phyloP scores from a whole-genome alignment of 2,797 vertebrate species.

The Malurus splendens region DNA sequence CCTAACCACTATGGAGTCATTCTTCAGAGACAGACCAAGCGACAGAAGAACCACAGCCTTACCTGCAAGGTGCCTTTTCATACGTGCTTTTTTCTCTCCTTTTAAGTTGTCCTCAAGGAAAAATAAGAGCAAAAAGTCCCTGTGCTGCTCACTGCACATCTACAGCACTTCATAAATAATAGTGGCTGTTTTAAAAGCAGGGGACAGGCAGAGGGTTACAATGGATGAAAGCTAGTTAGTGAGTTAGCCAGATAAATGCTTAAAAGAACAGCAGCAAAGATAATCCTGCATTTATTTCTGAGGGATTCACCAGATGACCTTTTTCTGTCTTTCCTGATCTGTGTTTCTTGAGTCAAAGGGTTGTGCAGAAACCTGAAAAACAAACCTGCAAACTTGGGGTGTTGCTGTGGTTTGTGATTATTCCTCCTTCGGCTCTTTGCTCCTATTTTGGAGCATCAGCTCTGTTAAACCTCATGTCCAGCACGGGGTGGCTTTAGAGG shows the following conservation, averaged over 20 bases:
- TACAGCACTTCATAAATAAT: conserved; percentile 63
- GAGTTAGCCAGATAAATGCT: conserved; percentile 56
- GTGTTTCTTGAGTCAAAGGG: conserved; percentile 16
- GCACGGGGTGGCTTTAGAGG: background rate
- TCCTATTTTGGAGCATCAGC: background rate
- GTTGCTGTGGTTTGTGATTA: background rate
- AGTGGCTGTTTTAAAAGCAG: conserved; percentile 62
- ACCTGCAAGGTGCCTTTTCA: conserved; percentile 60
- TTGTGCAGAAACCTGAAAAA: background rate
- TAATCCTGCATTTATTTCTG: conserved; percentile 53
- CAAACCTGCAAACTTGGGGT: background rate
- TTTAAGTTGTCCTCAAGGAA: conserved; percentile 61
- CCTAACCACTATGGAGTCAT: conserved; percentile 46
- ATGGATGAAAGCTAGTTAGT: conserved; percentile 63
- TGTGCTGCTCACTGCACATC: conserved; percentile 48
- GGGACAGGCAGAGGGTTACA: conserved; percentile 60
- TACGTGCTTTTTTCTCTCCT: conserved; percentile 38
- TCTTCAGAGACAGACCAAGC: conserved; percentile 56
- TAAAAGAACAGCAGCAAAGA: conserved; percentile 49
- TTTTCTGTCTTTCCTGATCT: background rate
- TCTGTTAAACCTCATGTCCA: background rate
- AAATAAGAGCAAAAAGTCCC: conserved; percentile 61
- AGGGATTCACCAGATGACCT: conserved; percentile 24
- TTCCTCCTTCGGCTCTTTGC: background rate
- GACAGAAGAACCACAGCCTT: conserved; percentile 46